phyloP scores from a whole-genome alignment of 1,140 invertebrate species.

The Matsumurasca onukii region DNA sequence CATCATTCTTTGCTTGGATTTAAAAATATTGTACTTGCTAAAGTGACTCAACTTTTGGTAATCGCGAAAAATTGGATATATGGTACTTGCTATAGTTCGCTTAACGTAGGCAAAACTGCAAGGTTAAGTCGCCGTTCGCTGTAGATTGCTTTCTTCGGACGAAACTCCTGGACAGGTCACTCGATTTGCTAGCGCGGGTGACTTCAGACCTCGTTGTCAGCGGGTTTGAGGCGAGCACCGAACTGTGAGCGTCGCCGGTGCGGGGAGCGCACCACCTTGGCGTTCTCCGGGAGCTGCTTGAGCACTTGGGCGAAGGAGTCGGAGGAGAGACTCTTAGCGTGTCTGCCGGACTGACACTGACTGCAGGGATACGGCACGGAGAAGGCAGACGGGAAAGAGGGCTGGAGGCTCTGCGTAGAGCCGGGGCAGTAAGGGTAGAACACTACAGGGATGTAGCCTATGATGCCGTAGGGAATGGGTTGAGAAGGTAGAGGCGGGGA shows the following conservation, averaged over 20 bases:
- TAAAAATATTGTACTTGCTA: no score
- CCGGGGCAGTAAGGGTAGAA: slow-evolving; percentile 60
- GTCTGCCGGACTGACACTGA: slow-evolving; percentile 33
- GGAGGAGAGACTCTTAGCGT: neutral
- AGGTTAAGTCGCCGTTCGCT: no score
- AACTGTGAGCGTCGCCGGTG: slow-evolving; percentile 6
- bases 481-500: neutral
- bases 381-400: slow-evolving; percentile 57
- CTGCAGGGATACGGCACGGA: slow-evolving; percentile 47
- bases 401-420: slow-evolving; percentile 50
- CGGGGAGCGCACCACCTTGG: neutral
- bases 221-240: neutral
- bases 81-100: no score
- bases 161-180: slow-evolving; percentile 14
- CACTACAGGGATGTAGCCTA: slow-evolving; percentile 60
- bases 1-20: no score
- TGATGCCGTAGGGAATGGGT: slow-evolving; percentile 49
- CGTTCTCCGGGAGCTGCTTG: slow-evolving; percentile 2
- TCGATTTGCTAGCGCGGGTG: neutral
- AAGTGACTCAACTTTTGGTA: no score
- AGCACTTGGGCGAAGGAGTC: neutral
- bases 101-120: no score
- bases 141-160: no score
- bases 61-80: no score
- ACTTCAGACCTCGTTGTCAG: slow-evolving; percentile 8